These are phyloP conservation scores for Coracopsis vasa DNA, from an alignment of 2,113 vertebrate species.

Conservation along the genomic window DNA sequence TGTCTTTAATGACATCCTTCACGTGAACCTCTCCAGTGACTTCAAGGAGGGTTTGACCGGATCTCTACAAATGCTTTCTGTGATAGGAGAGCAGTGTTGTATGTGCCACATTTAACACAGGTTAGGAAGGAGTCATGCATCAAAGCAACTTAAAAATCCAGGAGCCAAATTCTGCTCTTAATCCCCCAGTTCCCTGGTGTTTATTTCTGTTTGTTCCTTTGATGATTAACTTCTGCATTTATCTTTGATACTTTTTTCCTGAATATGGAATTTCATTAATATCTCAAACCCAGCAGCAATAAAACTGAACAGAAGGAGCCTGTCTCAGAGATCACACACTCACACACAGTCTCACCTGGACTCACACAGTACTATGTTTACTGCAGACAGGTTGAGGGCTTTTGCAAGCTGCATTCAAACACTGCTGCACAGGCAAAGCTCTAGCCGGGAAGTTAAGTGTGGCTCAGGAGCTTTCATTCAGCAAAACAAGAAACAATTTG, in stretches of 20 bases:
- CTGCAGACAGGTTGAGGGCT: neutral
- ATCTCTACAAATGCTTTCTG: neutral
- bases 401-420: neutral
- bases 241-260: neutral
- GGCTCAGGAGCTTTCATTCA: conserved; percentile 42
- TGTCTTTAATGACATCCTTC: neutral
- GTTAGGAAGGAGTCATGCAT: fast-evolving
- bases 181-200: neutral
- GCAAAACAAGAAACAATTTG: conserved; percentile 37
- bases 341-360: neutral
- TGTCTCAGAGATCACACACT: neutral
- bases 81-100: neutral
- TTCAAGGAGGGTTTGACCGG: neutral
- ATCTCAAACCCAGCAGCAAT: neutral
- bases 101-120: neutral
- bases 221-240: neutral
- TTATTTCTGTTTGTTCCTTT: neutral
- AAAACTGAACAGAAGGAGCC: neutral
- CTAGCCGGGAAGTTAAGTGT: neutral
- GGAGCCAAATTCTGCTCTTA: neutral
- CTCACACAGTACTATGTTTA: neutral
- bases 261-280: neutral
- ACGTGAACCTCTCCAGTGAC: neutral
- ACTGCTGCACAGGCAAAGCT: neutral
- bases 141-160: neutral